These are phyloP conservation scores for Drosophila rellima DNA, from an alignment of 2,888 invertebrate species.

Conservation along the genomic window DNA sequence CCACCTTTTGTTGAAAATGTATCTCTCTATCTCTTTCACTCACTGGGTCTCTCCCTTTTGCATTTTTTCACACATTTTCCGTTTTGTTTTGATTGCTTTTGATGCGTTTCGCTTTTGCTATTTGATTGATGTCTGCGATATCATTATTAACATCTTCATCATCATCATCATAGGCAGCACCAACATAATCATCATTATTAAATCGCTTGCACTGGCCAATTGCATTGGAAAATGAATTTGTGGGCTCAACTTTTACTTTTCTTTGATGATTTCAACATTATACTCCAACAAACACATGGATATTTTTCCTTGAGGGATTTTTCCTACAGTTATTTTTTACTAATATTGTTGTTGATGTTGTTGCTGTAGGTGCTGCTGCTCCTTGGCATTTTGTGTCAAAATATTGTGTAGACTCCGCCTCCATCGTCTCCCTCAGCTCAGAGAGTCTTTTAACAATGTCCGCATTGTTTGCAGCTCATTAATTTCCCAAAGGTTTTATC, in stretches of 20 bases:
- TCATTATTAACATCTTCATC: slow-evolving; percentile 45
- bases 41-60: not conserved
- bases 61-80: slow-evolving; percentile 56
- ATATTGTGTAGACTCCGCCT: slow-evolving; percentile 38
- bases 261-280: slow-evolving; percentile 24
- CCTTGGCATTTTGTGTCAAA: slow-evolving; percentile 71
- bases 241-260: slow-evolving; percentile 56
- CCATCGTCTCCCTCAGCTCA: not conserved
- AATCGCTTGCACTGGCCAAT: slow-evolving; percentile 8
- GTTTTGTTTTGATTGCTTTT: slow-evolving; percentile 62
- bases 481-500: slow-evolving; percentile 78
- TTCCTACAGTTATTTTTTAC: slow-evolving; percentile 13
- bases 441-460: slow-evolving; percentile 66
- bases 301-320: slow-evolving; percentile 46
- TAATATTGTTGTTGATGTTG: slow-evolving; percentile 8
- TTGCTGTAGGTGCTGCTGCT: slow-evolving; percentile 24
- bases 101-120: slow-evolving; percentile 54
- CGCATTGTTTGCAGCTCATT: slow-evolving; percentile 79
- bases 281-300: slow-evolving; percentile 7
- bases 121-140: slow-evolving; percentile 56
- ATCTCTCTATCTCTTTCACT: slow-evolving; percentile 3
- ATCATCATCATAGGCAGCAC: not conserved
- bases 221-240: slow-evolving; percentile 39
- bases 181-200: slow-evolving; percentile 30
- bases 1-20: slow-evolving; percentile 37